phyloP scores from a whole-genome alignment of 2,113 vertebrate genomes.

The Dermatemys mawii region DNA sequence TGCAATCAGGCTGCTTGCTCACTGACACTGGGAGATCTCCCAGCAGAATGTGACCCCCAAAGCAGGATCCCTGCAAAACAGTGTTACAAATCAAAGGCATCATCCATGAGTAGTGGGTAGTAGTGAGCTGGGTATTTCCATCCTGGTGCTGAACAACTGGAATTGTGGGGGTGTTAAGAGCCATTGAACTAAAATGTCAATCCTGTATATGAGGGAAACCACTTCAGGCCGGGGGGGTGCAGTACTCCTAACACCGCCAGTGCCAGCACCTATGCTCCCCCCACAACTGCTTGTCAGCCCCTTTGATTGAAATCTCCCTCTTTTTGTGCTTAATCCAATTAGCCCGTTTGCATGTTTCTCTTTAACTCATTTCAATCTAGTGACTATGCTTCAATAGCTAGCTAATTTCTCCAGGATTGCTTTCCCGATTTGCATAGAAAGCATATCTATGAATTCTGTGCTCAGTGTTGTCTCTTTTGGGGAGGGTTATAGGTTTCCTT shows the following conservation, averaged over 20 bases:
- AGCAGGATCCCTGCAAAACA: neutral
- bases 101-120: neutral
- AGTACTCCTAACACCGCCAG: too few species aligned
- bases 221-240: too few species aligned
- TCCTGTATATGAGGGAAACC: too few species aligned
- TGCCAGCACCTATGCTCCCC: too few species aligned
- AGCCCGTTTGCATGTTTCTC: slow-evolving; percentile 55
- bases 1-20: neutral
- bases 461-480: neutral
- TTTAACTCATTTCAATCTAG: slow-evolving; percentile 55
- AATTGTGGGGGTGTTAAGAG: too few species aligned
- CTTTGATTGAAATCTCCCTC: neutral
- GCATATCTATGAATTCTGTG: neutral
- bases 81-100: neutral
- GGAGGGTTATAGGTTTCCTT: neutral
- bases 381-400: slow-evolving; percentile 54
- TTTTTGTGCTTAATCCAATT: slow-evolving; percentile 46
- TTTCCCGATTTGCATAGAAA: slow-evolving; percentile 52
- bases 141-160: neutral
- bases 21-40: neutral
- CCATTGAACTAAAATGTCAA: too few species aligned
- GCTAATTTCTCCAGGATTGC: slow-evolving; percentile 53
- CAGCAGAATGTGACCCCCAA: neutral
- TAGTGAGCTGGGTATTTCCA: neutral
- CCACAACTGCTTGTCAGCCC: neutral